Evolutionary conservation across 2,797 vertebrate species (phyloP).

Genomic region (Vespertilio murinus): DNA sequence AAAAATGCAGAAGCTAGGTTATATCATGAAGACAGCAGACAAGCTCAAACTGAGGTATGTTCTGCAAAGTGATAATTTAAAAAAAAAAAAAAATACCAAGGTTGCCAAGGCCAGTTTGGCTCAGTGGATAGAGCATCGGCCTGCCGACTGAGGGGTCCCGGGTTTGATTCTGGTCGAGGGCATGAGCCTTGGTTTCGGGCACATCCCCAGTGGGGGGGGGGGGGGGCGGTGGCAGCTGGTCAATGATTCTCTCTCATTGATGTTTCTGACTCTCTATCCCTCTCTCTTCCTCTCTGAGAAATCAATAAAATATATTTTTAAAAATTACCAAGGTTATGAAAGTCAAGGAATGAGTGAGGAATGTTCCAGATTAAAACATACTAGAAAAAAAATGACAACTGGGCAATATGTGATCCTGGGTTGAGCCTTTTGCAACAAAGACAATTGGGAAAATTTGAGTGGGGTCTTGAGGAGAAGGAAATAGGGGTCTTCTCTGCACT

Average conservation of each 20-base stretch:
- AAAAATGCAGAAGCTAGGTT: not conserved
- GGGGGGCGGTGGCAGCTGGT: no score
- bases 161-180: no score
- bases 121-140: no score
- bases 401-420: not conserved
- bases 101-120: no score
- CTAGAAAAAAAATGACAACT: not conserved
- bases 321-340: not conserved
- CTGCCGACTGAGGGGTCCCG: no score
- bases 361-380: not conserved
- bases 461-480: not conserved
- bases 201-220: no score
- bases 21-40: conserved; percentile 22
- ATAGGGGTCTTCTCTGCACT: not conserved
- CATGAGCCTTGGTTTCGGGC: no score
- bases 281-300: no score
- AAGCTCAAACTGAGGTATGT: not conserved
- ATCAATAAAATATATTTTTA: no score
- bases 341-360: not conserved
- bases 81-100: not conserved
- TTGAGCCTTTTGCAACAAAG: not conserved
- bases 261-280: no score
- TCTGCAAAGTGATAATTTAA: not conserved
- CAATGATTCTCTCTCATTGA: no score
- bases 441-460: not conserved